Evolutionary conservation across 2,113 vertebrate species (phyloP), one percentile per base, ranked within the genome.

Genomic region (Callipepla squamata): DNA sequence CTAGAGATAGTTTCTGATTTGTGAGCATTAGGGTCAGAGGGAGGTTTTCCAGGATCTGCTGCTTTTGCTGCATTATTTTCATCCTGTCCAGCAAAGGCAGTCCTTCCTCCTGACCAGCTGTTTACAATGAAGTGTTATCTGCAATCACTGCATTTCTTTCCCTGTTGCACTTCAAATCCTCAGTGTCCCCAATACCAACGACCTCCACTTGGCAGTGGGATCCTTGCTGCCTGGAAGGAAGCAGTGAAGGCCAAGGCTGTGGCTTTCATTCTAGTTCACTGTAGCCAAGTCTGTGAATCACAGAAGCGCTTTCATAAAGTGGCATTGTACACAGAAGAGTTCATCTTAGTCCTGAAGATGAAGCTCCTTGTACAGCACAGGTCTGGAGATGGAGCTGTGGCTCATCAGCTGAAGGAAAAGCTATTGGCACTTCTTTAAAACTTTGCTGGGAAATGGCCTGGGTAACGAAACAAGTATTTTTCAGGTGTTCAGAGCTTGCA

Each of bases 31-130:
- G 3, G 4, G 55, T 40, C 69, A 68, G 47, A 79, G 85, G 68
- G 80, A 95, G 51, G 57, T 93, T 94, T 86, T 88, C 80, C 73
- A 80, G 51, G 65, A 57, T 40, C 44, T 66, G 44, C 73, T 90
- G 80, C 86, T 88, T 96, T 92, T 89, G 51, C 63, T 91, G 76
- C 69, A 81, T 89, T 79, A 18, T 69, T 62, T 78, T 50, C 42
- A 78, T 85, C 92, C 58, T 87, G 20, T 51, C 38, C 73, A 70
- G 26, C 65, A 78, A 32, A 94, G 57, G 76, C 95, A 83, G 85
- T 67, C 88, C 87, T 89, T 94, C 72, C 89, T 57, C 86, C 51
- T 89, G 80, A 65, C 8, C 63, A 65, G 32, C 38, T 42, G 45
- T 40, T 34, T 3, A 7, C 68, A 86, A 3, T 7, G 2, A 17